Conservation (phyloP, 2,113 vertebrate genomes). For the Eptatretus burgeri region DNA sequence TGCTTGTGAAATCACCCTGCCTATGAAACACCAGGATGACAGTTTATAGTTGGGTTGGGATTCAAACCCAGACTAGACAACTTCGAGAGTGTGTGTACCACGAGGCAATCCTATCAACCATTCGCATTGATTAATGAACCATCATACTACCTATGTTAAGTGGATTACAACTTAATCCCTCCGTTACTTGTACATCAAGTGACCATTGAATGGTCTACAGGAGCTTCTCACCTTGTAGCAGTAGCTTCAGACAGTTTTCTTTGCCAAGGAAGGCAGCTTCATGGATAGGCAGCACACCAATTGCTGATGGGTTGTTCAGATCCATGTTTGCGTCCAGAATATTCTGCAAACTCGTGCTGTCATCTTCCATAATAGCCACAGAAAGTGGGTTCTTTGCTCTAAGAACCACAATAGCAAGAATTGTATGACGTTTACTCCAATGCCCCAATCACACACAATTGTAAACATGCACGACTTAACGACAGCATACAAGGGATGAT, state of each 20-base stretch:
- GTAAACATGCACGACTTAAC: background rate
- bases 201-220: too few species aligned
- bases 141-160: too few species aligned
- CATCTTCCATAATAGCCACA: conserved; percentile 24
- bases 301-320: conserved; percentile 29
- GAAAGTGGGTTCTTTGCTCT: conserved; percentile 28
- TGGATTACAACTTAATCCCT: too few species aligned
- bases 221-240: conserved; percentile 31
- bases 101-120: too few species aligned
- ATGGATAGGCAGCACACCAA: conserved; percentile 50
- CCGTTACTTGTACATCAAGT: too few species aligned
- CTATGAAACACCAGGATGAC: too few species aligned
- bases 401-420: conserved; percentile 13
- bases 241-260: conserved; percentile 26
- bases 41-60: too few species aligned
- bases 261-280: conserved; percentile 47
- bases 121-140: too few species aligned
- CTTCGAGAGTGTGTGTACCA: too few species aligned
- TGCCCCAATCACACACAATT: background rate
- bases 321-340: conserved; percentile 24
- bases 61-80: too few species aligned
- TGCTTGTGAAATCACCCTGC: too few species aligned
- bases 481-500: too few species aligned
- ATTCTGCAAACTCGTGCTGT: conserved; percentile 19
- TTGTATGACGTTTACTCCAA: background rate